Conservation (phyloP, 2,113 vertebrate genomes). For the Willisornis vidua region DNA sequence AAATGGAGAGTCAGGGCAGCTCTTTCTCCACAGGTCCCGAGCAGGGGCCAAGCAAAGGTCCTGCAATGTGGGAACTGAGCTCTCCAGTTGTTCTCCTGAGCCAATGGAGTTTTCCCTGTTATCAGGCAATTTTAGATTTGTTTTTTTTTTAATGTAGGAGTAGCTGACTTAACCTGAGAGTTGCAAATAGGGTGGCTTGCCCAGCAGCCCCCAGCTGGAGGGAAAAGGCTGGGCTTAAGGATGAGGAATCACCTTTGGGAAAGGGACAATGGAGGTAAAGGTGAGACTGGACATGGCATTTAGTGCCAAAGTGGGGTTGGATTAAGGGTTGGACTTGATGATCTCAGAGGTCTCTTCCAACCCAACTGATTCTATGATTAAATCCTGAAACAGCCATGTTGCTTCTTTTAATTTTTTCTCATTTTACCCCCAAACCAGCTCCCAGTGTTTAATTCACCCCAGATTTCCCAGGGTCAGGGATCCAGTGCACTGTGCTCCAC, state of each 20-base stretch:
- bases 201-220: neutral
- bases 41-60: neutral
- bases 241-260: neutral
- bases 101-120: neutral
- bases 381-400: neutral
- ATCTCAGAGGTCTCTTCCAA: no score
- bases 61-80: neutral
- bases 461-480: neutral
- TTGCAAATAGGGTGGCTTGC: rapidly evolving
- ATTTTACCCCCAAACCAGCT: neutral
- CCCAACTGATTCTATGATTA: no score
- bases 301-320: no score
- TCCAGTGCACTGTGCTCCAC: rapidly evolving
- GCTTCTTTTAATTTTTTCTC: conserved; percentile 49
- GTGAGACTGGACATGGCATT: no score
- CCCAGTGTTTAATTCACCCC: conserved; percentile 14
- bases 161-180: neutral
- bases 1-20: neutral
- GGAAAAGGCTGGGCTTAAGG: neutral
- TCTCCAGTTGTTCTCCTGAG: neutral
- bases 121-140: no score
- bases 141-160: neutral
- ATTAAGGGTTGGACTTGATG: no score
- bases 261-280: neutral
- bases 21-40: neutral